Percentiles rank a stretch among this genome's conserved stretches.
Conservation (phyloP, 2,113 vertebrate genomes). For the Crotophaga sulcirostris region DNA sequence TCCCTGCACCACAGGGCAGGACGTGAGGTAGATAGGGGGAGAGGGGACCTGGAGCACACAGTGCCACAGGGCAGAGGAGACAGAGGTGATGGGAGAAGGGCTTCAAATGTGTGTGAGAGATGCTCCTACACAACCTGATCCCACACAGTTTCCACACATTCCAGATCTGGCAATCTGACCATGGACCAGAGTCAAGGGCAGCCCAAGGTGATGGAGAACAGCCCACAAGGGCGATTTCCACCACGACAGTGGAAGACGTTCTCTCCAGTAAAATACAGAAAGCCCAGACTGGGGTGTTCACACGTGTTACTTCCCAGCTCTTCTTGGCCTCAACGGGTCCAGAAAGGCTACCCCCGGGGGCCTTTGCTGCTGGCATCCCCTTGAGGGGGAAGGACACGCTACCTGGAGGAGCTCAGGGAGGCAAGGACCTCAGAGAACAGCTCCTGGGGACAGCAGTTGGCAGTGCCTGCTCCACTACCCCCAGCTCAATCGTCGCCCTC, state of each 20-base stretch:
- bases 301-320: rapidly evolving
- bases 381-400: neutral
- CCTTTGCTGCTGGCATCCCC: neutral
- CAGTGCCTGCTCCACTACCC: neutral
- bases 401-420: neutral
- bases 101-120: neutral
- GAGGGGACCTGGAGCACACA: neutral
- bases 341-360: neutral
- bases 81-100: neutral
- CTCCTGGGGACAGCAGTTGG: neutral
- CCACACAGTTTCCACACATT: neutral
- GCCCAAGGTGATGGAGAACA: neutral
- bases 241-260: rapidly evolving
- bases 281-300: neutral
- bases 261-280: neutral
- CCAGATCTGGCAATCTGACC: neutral
- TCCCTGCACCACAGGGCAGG: neutral
- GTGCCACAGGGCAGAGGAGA: neutral
- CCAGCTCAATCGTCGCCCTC: neutral
- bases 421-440: neutral
- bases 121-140: neutral
- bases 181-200: neutral
- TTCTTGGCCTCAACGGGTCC: neutral
- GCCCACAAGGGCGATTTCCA: neutral
- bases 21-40: slow-evolving; percentile 5